phyloP scores from a whole-genome alignment of 2,888 invertebrate species.

The Nemoura dubitans region DNA sequence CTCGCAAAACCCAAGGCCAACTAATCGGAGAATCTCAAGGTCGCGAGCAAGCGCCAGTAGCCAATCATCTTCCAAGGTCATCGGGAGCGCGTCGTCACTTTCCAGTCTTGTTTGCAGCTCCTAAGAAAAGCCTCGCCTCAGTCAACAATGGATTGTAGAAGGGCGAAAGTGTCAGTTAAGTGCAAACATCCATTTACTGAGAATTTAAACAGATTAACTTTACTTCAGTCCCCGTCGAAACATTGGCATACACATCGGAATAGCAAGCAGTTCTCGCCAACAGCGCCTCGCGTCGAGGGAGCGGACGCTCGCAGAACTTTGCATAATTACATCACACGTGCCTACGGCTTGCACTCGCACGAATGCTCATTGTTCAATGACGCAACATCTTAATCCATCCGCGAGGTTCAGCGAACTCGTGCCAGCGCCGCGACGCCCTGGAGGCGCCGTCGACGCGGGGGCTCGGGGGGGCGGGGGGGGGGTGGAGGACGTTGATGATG shows the following conservation, averaged over 20 bases:
- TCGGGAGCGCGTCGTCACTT: no score
- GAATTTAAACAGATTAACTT: no score
- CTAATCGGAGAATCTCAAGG: not conserved
- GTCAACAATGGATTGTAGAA: no score
- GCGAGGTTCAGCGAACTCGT: not conserved
- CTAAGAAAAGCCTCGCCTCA: no score
- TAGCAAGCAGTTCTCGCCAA: no score
- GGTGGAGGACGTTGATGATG: slow-evolving; percentile 43
- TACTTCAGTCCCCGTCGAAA: no score
- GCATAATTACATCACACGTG: not conserved
- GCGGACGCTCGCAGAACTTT: not conserved
- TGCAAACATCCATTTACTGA: no score
- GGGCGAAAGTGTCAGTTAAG: no score
- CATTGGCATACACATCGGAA: no score
- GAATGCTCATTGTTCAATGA: not conserved
- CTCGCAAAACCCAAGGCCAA: no score
- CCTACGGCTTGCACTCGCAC: not conserved
- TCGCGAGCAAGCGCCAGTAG: not conserved
- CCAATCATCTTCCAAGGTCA: not conserved
- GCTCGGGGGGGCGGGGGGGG: slow-evolving; percentile 30
- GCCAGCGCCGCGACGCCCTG: not conserved
- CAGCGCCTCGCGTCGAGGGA: no score
- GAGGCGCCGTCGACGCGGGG: not conserved
- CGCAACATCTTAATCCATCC: not conserved
- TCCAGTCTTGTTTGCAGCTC: no score